Conservation (phyloP, 2,797 vertebrate genomes). For the Gadopsis marmoratus region DNA sequence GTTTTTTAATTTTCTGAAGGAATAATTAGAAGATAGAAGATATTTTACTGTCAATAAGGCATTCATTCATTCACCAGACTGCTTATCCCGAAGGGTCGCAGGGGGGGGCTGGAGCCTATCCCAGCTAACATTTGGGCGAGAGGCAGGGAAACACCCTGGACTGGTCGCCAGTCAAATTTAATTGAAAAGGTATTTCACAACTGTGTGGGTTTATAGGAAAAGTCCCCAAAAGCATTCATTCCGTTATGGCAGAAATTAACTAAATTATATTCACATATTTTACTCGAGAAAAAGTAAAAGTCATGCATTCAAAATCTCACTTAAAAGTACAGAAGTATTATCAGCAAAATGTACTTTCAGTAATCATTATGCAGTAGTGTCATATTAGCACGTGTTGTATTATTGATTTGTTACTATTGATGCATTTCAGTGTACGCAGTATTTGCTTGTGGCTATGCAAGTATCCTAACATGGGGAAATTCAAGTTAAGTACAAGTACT, state of each 20-base stretch:
- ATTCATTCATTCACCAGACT: no score
- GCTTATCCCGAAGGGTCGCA: no score
- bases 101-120: no score
- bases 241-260: no score
- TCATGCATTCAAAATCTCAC: neutral
- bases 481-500: neutral
- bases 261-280: neutral
- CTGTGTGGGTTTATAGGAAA: neutral
- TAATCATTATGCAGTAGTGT: neutral
- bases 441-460: neutral
- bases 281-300: neutral
- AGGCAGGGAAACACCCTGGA: no score
- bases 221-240: neutral
- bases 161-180: no score
- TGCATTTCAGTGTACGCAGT: neutral
- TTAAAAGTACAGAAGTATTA: neutral
- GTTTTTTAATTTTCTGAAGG: neutral
- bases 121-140: no score
- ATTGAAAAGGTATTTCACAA: neutral
- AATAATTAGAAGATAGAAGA: neutral
- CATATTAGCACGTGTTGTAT: neutral
- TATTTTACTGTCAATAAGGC: neutral
- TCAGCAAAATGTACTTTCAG: neutral
- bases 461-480: neutral
- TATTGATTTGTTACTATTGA: neutral